Evolutionary conservation across 2,888 invertebrate species (phyloP), one percentile per base, ranked within the genome.

Genomic region (Keiferia lycopersicella): DNA sequence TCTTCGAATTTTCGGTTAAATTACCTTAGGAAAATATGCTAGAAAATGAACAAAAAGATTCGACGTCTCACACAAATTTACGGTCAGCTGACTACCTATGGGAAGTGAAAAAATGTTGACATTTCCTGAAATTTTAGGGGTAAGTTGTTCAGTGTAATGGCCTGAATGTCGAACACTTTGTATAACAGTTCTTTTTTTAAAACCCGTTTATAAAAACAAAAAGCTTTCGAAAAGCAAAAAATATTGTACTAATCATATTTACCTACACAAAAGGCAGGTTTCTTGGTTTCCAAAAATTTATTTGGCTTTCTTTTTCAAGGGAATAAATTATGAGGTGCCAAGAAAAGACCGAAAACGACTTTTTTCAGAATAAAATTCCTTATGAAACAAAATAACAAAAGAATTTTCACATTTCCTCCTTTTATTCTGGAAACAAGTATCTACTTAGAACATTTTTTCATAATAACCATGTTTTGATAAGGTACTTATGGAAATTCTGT

Each of bases 311-410:
- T 45, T 45, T n/a, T n/a, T 45, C 10, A 45, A 16, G 14, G 3
- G 45, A 45, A 45, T 45, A 45, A 45, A 45, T 45, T 16, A 45
- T 45, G 45, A 45, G 45, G 45, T 16, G n/a, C 45, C 16, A 45
- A 45, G 8, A 16, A 45, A 45, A 45, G 16, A 41, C 12, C 16
- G 34, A 34, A 10, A 34, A 30, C 1, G 34, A 34, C 45, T 6
- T 45, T 16, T 45, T n/a, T n/a, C 45, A 45, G 50, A 48, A 39
- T 30, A 16, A 45, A 45, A 45, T 45, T 45, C 16, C 11, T 45
- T 45, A 45, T 45, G 45, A 45, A 45, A 45, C 45, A 16, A 16
- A 45, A 45, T 45, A 45, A 45, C 45, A 45, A 45, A 45, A 45
- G 45, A 16, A 1, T 34, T 34, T 34, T 34, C 10, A 34, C 34